Evolutionary conservation across 2,888 invertebrate genomes (phyloP), one percentile per base, ranked within the genome.

Genomic region (Exocentrus adspersus): DNA sequence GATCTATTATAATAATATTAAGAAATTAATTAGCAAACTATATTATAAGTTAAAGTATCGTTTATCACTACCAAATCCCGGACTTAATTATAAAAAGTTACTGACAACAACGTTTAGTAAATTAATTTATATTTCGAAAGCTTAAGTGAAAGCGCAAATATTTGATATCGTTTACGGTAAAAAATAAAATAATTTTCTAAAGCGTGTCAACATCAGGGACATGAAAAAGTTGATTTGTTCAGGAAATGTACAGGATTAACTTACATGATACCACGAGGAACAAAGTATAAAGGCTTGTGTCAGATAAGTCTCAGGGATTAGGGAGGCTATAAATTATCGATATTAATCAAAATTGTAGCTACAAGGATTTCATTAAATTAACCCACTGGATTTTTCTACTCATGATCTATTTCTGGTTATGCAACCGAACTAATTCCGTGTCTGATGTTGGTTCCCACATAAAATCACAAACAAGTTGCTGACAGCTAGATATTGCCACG

Each of bases 41-140:
- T n/a, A 37, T 37, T n/a, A n/a, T n/a, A 37, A 37, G 30, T 43
- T 42, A 54, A 54, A 54, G 16, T 41, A n/a, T n/a, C n/a, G n/a
- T n/a, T n/a, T 53, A 42, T 54, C 43, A 24, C 16, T 28, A 28
- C 16, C 16, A 54, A 16, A 42, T 43, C 14, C 20, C 28, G 17
- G 10, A 12, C 20, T 32, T 32, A 32, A 6, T 7, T 7, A 30
- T 30, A 17, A 32, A 32, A 24, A 54, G 24, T 30, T 54, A 54
- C 24, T 54, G 30, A 43, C 28, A 43, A 28, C 16, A 43, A 12
- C 28, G 19, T 24, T 37, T 5, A 28, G 12, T 14, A 54, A 28
- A 28, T 16, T 42, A 43, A 30, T 54, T 54, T 43, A 19, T 30
- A 24, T 43, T 54, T 43, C 16, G 42, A 54, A 54, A 54, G 19